Conservation (phyloP, 2,113 vertebrate genomes). For the Aptenodytes forsteri region DNA sequence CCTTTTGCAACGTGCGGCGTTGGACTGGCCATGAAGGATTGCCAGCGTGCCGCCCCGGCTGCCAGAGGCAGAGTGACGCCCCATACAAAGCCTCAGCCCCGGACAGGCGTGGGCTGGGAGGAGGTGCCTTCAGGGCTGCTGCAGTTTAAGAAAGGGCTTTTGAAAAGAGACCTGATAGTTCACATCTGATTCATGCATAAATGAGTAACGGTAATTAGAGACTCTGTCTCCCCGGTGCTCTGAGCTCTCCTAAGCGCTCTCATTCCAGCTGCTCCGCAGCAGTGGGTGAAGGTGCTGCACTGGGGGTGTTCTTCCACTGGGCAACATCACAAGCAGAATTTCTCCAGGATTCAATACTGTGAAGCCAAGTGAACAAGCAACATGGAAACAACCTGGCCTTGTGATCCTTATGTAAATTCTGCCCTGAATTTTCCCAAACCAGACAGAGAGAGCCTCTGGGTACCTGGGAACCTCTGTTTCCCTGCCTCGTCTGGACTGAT, state of each 20-base stretch:
- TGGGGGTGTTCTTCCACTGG: not conserved
- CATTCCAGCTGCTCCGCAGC: fast-evolving
- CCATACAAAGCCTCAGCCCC: not conserved
- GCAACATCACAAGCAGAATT: not conserved
- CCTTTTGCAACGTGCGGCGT: fast-evolving
- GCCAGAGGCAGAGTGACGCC: not conserved
- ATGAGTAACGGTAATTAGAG: not conserved
- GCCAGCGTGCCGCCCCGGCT: fast-evolving
- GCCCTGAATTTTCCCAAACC: not conserved
- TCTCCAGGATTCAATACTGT: not conserved
- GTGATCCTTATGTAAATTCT: not conserved
- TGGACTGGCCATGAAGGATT: not conserved
- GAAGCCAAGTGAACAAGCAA: not conserved
- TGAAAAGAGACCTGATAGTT: not conserved
- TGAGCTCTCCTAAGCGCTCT: not conserved
- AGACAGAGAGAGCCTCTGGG: not conserved
- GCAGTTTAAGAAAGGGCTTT: not conserved
- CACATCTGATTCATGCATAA: not conserved
- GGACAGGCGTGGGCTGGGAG: not conserved
- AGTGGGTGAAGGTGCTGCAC: not conserved
- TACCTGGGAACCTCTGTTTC: not conserved
- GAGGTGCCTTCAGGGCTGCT: not conserved
- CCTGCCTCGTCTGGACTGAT: too few relatives aligned
- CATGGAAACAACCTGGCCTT: not conserved
- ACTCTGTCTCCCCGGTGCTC: not conserved